Percentiles rank a stretch among this genome's conserved stretches.
phyloP scores from a whole-genome alignment of 2,113 vertebrate species.

The Agelaius tricolor region DNA sequence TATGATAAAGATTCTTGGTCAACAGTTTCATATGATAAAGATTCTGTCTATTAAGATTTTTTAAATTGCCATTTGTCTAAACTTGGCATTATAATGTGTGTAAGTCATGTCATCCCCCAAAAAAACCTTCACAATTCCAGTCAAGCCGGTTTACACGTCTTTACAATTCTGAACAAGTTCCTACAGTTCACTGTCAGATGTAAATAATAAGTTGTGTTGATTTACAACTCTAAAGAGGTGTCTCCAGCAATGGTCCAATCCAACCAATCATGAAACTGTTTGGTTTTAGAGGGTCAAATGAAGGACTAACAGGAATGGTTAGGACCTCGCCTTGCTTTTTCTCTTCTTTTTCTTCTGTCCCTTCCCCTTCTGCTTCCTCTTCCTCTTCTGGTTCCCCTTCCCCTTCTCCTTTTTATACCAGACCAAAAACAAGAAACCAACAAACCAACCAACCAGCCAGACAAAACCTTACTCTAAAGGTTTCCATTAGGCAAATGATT shows the following conservation, averaged over 20 bases:
- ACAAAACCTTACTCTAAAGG: background rate
- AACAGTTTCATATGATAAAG: background rate
- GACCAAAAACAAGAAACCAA: background rate
- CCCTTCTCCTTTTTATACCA: background rate
- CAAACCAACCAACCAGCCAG: background rate
- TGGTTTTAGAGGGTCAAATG: background rate
- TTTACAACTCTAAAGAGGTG: background rate
- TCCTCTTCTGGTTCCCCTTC: background rate
- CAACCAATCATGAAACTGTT: background rate
- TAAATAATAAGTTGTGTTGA: background rate
- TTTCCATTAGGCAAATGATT: background rate
- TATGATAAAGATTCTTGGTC: background rate
- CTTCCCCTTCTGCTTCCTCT: rapidly evolving
- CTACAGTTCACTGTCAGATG: background rate
- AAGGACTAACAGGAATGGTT: background rate
- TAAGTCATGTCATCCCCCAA: background rate
- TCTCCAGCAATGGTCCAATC: background rate
- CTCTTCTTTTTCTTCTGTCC: background rate
- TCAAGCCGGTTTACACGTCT: background rate
- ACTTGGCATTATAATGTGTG: background rate
- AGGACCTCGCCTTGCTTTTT: background rate
- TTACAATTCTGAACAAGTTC: background rate
- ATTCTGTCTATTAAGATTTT: background rate
- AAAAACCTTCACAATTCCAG: background rate
- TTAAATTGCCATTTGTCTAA: background rate